Evolutionary conservation across 92 coral and sea anemone species (phyloP).

Genomic region (Bergia puertoricense): DNA sequence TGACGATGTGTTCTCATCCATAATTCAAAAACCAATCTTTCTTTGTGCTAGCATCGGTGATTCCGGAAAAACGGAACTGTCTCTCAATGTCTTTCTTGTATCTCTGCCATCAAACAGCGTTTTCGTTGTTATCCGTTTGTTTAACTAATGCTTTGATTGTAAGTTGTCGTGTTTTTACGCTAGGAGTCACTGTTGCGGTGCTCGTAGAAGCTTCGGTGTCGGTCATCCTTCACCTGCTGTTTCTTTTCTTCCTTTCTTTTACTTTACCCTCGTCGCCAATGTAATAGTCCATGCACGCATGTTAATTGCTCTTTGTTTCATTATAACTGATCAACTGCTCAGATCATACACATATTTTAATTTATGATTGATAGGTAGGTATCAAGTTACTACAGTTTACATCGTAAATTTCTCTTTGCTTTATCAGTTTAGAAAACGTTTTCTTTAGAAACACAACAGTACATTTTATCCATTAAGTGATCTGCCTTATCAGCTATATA

Average conservation of each 20-base stretch:
- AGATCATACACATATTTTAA: no score
- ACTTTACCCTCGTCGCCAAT: neutral
- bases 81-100: slow-evolving; percentile 15
- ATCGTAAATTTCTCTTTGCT: no score
- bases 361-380: no score
- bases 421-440: no score
- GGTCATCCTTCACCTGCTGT: neutral
- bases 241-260: neutral
- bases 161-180: no score
- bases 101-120: neutral
- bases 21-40: slow-evolving; percentile 51
- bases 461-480: no score
- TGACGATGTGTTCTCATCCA: slow-evolving; percentile 44
- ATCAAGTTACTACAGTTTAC: no score
- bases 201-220: neutral
- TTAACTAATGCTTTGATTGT: neutral
- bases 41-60: slow-evolving; percentile 31
- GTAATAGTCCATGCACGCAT: neutral
- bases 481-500: no score
- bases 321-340: no score
- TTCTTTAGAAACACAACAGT: no score
- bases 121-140: neutral
- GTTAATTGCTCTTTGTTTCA: no score
- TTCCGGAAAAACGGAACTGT: slow-evolving; percentile 52
- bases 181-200: neutral